Conservation (phyloP, 1,140 invertebrate genomes). For the Pachypsylla venusta region DNA sequence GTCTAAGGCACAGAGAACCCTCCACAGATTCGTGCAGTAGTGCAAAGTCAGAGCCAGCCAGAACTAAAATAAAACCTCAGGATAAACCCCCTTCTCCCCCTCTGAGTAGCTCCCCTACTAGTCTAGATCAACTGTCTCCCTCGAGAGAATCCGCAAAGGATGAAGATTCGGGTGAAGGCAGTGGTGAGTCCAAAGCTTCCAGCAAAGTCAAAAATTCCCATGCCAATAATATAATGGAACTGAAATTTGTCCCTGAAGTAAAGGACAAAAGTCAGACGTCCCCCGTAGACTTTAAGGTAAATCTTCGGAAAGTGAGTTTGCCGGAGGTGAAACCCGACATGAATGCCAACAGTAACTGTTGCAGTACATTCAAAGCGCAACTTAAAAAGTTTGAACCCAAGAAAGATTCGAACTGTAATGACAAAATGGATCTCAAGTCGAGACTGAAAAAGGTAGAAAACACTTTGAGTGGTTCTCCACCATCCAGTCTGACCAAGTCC, state of each 20-base stretch:
- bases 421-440: constrained; percentile 62
- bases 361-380: constrained; percentile 38
- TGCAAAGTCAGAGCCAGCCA: constrained; percentile 28
- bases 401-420: constrained; percentile 34
- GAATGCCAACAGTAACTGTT: not conserved
- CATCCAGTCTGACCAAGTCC: constrained; percentile 29
- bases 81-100: constrained; percentile 24
- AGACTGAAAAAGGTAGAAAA: constrained; percentile 67
- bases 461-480: no score
- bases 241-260: constrained; percentile 64
- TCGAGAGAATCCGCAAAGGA: constrained; percentile 26
- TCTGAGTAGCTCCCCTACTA: constrained; percentile 27
- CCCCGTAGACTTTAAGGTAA: constrained; percentile 37
- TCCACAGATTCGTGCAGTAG: constrained; percentile 43
- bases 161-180: constrained; percentile 13
- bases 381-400: constrained; percentile 51
- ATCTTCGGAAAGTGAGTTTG: constrained; percentile 32
- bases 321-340: not conserved
- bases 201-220: no score
- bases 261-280: constrained; percentile 40
- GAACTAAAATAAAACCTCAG: constrained; percentile 25
- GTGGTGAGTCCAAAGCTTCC: no score
- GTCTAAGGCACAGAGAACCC: constrained; percentile 46
- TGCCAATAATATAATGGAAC: constrained; percentile 65
- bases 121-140: constrained; percentile 26